These are phyloP conservation scores for Cepaea nemoralis DNA, from an alignment of 1,140 invertebrate species.

Conservation along the genomic window DNA sequence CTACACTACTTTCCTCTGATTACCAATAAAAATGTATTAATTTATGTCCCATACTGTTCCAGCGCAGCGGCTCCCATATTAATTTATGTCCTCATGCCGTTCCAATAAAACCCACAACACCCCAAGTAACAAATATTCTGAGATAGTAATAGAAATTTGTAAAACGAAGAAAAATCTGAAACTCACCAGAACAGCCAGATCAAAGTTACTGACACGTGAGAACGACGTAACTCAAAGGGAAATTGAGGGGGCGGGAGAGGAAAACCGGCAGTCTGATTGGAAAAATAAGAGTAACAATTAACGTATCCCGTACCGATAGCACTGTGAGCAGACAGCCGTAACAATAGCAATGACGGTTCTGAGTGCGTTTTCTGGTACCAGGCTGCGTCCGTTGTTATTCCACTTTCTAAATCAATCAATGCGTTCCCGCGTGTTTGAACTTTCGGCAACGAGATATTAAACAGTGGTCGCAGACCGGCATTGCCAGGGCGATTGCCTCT, in stretches of 20 bases:
- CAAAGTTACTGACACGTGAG: background rate
- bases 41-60: too few species aligned
- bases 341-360: conserved; percentile 4
- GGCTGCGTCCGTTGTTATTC: background rate
- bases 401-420: background rate
- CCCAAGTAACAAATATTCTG: background rate
- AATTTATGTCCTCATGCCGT: too few species aligned
- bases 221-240: background rate
- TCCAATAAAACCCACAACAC: too few species aligned
- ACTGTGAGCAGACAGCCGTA: background rate
- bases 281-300: background rate
- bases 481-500: background rate
- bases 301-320: background rate
- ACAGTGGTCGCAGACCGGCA: background rate
- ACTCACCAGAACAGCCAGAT: background rate
- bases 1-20: too few species aligned
- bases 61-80: too few species aligned
- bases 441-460: too few species aligned
- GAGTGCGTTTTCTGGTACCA: background rate
- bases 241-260: background rate
- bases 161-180: background rate
- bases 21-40: too few species aligned
- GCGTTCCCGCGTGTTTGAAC: too few species aligned
- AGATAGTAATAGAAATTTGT: background rate
- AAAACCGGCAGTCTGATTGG: background rate